phyloP scores from a whole-genome alignment of 2,113 vertebrate species.

The Lagopus leucura region DNA sequence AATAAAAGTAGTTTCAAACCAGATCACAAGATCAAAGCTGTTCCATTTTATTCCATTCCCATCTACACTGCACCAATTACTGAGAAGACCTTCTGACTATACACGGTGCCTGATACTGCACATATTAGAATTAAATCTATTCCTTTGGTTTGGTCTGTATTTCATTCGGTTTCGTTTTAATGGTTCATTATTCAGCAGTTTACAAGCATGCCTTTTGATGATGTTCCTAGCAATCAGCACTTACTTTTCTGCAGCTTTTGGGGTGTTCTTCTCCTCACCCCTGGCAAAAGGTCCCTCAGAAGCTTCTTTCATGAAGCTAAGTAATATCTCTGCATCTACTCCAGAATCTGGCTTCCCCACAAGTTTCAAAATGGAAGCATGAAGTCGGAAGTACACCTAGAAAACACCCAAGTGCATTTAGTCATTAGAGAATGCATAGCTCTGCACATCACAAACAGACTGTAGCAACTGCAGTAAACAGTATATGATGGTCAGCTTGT shows the following conservation, averaged over 20 bases:
- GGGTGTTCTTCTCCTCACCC: slow-evolving; percentile 96
- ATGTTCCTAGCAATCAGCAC: slow-evolving; percentile 23
- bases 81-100: background rate
- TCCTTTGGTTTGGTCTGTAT: background rate
- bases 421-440: background rate
- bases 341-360: slow-evolving; percentile 80
- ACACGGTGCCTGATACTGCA: background rate
- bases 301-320: slow-evolving; percentile 90
- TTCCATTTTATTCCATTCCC: background rate
- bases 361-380: slow-evolving; percentile 95
- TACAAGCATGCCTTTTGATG: background rate
- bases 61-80: background rate
- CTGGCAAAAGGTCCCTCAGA: slow-evolving; percentile 93
- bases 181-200: background rate
- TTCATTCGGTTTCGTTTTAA: background rate
- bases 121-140: background rate
- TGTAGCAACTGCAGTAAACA: background rate
- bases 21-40: background rate
- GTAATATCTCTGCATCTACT: slow-evolving; percentile 87
- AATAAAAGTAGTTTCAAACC: background rate
- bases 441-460: background rate
- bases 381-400: slow-evolving; percentile 93
- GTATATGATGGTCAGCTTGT: background rate
- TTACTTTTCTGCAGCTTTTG: slow-evolving; percentile 94
- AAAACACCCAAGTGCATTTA: background rate